Evolutionary conservation across 2,797 vertebrate species (phyloP), one percentile per base, ranked within the genome.

Genomic region (Anomalospiza imberbis): DNA sequence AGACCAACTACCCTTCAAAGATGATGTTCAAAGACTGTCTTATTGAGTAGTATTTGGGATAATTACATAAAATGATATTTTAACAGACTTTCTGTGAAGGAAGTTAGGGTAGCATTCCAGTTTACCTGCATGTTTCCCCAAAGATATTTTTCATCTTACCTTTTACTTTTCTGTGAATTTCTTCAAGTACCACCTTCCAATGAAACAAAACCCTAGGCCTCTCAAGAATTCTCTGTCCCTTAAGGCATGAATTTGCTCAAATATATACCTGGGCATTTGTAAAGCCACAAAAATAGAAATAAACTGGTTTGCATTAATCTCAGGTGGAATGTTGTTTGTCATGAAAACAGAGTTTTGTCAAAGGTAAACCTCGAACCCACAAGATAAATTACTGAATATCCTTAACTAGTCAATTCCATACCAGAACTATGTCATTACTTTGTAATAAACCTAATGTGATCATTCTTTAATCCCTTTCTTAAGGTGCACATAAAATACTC

Each of bases 311-410:
- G 10, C 1, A 2, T 91, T 73, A 87, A 63, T 82, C 26, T 17
- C 25, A 36, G 10, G 12, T 78, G 28, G 36, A 95, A 83, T 61
- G 29, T 40, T 61, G 6, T 47, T 93, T 88, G 9, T 29, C n/a
- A 34, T 26, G 17, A 75, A 31, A 93, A 72, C 20, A 13, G 65
- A 91, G 29, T 71, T 89, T 92, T 75, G 31, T 75, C 42, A 62
- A 85, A 92, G 19, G 9, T 26, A 91, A 74, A 54, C 20, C 13
- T 72, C 78, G 34, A 77, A 40, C 13, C 18, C 47, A 55, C 13
- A 45, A 38, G 21, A 53, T 21, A 51, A 65, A 80, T 85, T 80
- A 74, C 32, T 83, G 42, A 57, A 50, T 60, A 67, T 47, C 34
- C 17, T 36, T 72, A 80, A 71, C 19, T 5, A 18, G 17, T 18